Base-by-base conservation (phyloP, 2,113 vertebrate species). In the Anguilla rostrata region DNA sequence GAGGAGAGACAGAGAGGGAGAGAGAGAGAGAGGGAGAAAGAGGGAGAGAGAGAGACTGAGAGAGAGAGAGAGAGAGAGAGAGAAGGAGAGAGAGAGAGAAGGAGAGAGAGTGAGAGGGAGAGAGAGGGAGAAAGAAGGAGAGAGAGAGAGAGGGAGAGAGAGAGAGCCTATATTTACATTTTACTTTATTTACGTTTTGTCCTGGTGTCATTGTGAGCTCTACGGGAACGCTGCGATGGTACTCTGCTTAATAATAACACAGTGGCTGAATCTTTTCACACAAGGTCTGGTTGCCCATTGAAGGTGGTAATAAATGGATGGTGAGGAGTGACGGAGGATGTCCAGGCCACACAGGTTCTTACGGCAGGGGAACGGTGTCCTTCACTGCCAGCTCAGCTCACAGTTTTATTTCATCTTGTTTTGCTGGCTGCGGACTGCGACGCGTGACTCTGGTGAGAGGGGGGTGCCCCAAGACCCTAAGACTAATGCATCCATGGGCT, bases 191-290 rank as follows among this genome's bases (percentile, higher is more conserved):
- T 92, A 91, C 92, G 93, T 94, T 60, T 60, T 93, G 92, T 91
- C 88, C 88, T 92, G 90, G 92, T 92, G 92, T 95, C 78, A 91
- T 29, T 85, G 89, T 89, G 91, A 91, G 94, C 91, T 94, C 94
- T 95, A 94, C 95, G 94, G 92, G 95, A 95, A 95, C 95, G 89
- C 94, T 94, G 94, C 92, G 92, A 94, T 91, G 92, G 92, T 94
- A 92, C 92, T 95, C 95, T 95, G 94, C 93, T 93, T 92, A 95
- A 96, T 94, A 95, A 96, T 95, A 96, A 96, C 94, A 94, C 93
- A 93, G 93, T 94, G 95, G 95, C 94, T 95, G 95, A 96, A 96
- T 96, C 95, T 95, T 95, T 94, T 96, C 95, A 95, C 95, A 95
- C 95, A 95, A 94, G 94, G 94, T 95, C 92, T 96, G 95, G 95